Evolutionary conservation across 2,888 invertebrate genomes (phyloP).

Genomic region (Agrilus cyanescens): DNA sequence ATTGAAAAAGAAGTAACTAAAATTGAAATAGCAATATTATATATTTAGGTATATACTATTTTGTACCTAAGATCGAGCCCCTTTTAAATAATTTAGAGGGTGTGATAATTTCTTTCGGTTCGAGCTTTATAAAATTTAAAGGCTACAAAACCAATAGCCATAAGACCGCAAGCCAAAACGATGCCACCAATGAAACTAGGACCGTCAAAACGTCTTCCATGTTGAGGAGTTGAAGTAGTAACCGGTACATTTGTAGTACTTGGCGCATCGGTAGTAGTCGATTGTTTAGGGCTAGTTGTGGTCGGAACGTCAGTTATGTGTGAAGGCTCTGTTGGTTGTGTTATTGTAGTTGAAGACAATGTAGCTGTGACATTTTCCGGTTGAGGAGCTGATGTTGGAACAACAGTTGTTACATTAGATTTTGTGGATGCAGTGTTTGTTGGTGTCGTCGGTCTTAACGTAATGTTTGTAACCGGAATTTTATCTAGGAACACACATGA

Average conservation of each 20-base stretch:
- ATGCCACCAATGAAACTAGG: conserved; percentile 79
- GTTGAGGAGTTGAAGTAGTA: conserved; percentile 15
- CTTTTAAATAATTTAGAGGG: conserved; percentile 50
- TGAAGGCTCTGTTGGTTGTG: conserved; percentile 24
- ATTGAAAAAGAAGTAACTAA: not conserved
- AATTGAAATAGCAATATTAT: not conserved
- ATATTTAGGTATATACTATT: no score
- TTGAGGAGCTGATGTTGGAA: conserved; percentile 11
- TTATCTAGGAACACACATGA: no score
- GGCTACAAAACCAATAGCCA: conserved; percentile 70
- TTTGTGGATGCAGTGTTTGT: conserved; percentile 9
- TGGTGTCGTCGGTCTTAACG: conserved; percentile 9
- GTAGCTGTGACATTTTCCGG: conserved; percentile 10
- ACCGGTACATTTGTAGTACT: conserved; percentile 15
- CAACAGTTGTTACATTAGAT: conserved; percentile 14
- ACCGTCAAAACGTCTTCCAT: conserved; percentile 52
- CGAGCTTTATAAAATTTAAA: conserved; percentile 81
- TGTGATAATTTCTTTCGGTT: conserved; percentile 78
- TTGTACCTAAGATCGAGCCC: not conserved
- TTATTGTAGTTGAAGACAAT: conserved; percentile 18
- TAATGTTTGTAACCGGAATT: not conserved
- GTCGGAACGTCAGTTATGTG: conserved; percentile 11
- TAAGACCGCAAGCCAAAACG: conserved; percentile 63
- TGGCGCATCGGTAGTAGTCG: conserved; percentile 15
- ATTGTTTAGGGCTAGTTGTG: conserved; percentile 15